Evolutionary conservation across 1,140 invertebrate genomes (phyloP).

Genomic region (Chymomyza costata): DNA sequence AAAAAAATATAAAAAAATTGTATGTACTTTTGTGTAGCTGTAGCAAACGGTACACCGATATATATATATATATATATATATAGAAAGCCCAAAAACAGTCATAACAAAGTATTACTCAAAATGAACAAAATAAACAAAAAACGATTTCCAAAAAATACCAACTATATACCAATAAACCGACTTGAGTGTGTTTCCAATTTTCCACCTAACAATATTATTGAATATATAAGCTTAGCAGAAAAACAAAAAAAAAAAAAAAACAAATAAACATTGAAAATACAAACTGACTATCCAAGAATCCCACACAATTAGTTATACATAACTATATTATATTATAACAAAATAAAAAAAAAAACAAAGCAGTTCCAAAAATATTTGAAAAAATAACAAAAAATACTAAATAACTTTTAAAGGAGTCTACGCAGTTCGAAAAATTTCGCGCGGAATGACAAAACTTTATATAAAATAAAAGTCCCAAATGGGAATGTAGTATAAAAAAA

Average conservation of each 20-base stretch:
- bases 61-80: not conserved
- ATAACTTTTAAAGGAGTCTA: too few relatives aligned
- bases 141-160: not conserved
- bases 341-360: not conserved
- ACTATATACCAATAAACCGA: constrained; percentile 27
- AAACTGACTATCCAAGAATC: constrained; percentile 7
- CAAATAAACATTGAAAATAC: not conserved
- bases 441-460: too few relatives aligned
- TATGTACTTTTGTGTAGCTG: too few relatives aligned
- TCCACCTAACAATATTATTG: constrained; percentile 57
- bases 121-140: not conserved
- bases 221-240: constrained; percentile 17
- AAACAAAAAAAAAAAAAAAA: constrained; percentile 6
- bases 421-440: too few relatives aligned
- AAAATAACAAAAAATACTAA: constrained; percentile 1
- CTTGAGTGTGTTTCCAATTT: constrained; percentile 66
- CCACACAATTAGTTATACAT: not conserved
- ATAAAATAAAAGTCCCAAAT: too few relatives aligned
- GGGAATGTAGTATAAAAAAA: constrained; percentile 5
- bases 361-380: not conserved
- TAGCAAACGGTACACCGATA: too few relatives aligned
- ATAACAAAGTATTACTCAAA: too few relatives aligned
- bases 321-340: not conserved
- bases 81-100: too few relatives aligned
- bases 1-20: not conserved